A percentile compares a stretch with the other conserved stretches of the same genome.
Conservation (phyloP, 2,797 vertebrate genomes). For the Darevskia mixta region DNA sequence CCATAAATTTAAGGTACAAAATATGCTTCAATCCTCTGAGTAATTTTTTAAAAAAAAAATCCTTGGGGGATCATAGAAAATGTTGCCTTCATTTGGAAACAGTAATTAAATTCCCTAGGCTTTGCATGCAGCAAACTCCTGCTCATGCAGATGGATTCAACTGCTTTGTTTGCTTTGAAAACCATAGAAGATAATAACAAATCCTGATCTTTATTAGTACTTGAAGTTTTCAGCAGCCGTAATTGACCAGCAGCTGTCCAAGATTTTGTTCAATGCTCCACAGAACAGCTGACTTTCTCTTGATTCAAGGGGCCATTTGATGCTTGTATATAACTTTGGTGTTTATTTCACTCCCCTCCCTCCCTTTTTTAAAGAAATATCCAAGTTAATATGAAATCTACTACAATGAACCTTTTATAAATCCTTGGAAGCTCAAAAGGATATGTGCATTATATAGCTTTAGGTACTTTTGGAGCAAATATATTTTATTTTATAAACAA, state of each 20-base stretch:
- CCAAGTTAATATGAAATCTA: neutral
- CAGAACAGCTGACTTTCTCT: constrained; percentile 62
- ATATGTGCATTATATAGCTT: neutral
- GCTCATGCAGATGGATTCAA: constrained; percentile 48
- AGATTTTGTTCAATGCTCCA: constrained; percentile 53
- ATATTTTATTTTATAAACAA: too few relatives aligned
- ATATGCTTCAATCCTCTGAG: constrained; percentile 25
- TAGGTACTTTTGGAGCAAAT: too few relatives aligned
- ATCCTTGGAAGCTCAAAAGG: neutral
- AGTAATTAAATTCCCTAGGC: constrained; percentile 19
- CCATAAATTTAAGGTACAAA: constrained; percentile 41
- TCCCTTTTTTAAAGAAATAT: constrained; percentile 27
- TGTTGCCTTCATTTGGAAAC: constrained; percentile 46
- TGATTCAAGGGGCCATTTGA: constrained; percentile 25
- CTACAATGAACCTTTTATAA: neutral
- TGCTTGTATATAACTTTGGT: constrained; percentile 32
- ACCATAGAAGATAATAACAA: constrained; percentile 60
- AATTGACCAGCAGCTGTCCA: constrained; percentile 67
- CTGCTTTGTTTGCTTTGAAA: constrained; percentile 58
- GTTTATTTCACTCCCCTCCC: constrained; percentile 6
- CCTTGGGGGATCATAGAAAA: constrained; percentile 6
- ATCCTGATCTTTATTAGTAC: constrained; percentile 59
- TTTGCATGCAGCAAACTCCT: constrained; percentile 40
- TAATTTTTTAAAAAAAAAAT: neutral
- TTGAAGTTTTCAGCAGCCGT: constrained; percentile 51